Evolutionary conservation across 1,140 invertebrate species (phyloP), one percentile per base, ranked within the genome.

Genomic region (Panagrolaimus sp.): DNA sequence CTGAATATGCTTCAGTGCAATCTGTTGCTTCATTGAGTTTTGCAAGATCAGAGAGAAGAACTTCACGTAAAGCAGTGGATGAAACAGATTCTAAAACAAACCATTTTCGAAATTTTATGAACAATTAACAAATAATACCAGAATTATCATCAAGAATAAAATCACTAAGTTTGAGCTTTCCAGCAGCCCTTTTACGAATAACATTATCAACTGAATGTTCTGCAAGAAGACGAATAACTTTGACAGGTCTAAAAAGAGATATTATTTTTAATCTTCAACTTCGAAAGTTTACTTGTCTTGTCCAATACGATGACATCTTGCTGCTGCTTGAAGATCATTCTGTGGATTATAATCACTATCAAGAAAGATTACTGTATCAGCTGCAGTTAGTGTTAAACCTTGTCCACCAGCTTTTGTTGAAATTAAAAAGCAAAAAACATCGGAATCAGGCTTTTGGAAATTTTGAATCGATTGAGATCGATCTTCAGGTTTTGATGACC

Each of bases 271-370:
- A 7, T 4, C 7, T 38, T 38, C 31, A 38, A 38, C 2, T 38
- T 38, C 31, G 7, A 38, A 38, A 38, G 31, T 7, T 38, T 38
- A 38, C 67, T 84, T 83, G 27, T 76, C 78, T 68, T 85, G 84
- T 20, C 84, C 84, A 69, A 85, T 85, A 46, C 84, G 75, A 73
- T 85, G 84, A 44, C 83, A 84, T 43, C 84, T 69, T 11, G 84
- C 84, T 23, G 83, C 81, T 38, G 84, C 84, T 71, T 85, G 84
- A 8, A 84, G 76, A 72, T 85, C 84, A 73, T 84, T 85, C 72
- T 85, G 84, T n/a, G 84, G 84, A 69, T 85, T 85, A 64, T 84
- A 85, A 69, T 85, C 84, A 77, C 82, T 82, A 71, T 85, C 84
- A 5, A 84, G 72, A 75, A 85, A 85, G 67, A 85, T 83, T 25